These are phyloP conservation scores for Macrosiphum euphorbiae DNA, from an alignment of 2,888 invertebrate genomes.

Conservation along the genomic window DNA sequence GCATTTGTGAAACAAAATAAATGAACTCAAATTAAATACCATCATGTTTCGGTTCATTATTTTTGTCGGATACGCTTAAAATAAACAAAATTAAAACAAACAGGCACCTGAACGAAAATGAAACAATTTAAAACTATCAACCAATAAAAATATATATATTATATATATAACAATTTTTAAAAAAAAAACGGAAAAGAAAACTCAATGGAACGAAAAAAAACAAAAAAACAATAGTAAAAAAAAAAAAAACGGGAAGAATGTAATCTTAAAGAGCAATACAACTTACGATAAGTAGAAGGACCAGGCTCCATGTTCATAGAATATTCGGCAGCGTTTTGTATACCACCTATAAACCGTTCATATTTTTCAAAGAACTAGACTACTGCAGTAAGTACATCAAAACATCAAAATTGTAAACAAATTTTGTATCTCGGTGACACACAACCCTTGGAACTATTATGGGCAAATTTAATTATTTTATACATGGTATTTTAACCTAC, in stretches of 20 bases:
- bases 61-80: constrained; percentile 64
- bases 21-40: constrained; percentile 56
- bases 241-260: constrained; percentile 56
- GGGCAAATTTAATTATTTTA: constrained; percentile 43
- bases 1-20: constrained; percentile 55
- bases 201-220: constrained; percentile 64
- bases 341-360: constrained; percentile 65
- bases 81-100: constrained; percentile 64
- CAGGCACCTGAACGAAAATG: constrained; percentile 65
- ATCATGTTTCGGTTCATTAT: constrained; percentile 56
- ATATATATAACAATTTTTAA: background rate
- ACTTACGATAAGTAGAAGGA: constrained; percentile 65
- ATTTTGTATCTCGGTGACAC: constrained; percentile 57
- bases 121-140: constrained; percentile 58
- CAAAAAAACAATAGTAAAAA: constrained; percentile 32
- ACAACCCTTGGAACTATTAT: constrained; percentile 64
- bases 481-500: constrained; percentile 20
- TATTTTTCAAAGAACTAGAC: constrained; percentile 65
- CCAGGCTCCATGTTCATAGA: constrained; percentile 65
- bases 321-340: constrained; percentile 65
- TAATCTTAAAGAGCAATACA: constrained; percentile 64
- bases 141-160: constrained; percentile 38
- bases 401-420: constrained; percentile 64
- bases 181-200: constrained; percentile 56
- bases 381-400: constrained; percentile 64